These are phyloP conservation scores for Chironomus tentans DNA, from an alignment of 2,888 invertebrate genomes.

Conservation along the genomic window DNA sequence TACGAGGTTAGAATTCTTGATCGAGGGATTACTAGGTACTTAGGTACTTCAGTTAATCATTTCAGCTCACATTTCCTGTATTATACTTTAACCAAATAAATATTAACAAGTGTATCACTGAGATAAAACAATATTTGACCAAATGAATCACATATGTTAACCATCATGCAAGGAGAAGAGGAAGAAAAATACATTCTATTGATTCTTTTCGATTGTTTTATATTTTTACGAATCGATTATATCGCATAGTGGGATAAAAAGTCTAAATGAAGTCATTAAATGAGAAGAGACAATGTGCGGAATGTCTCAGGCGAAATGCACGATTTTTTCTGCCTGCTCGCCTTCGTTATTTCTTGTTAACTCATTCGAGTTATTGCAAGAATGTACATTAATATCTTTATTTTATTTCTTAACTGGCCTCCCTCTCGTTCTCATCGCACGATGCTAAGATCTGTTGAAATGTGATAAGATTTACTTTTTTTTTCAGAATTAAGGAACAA, in stretches of 20 bases:
- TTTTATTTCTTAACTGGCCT: background rate
- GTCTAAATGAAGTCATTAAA: conserved; percentile 25
- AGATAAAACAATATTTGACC: too few species aligned
- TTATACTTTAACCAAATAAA: too few species aligned
- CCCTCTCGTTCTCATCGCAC: background rate
- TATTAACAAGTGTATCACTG: too few species aligned
- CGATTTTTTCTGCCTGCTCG: conserved; percentile 1
- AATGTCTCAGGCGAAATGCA: conserved; percentile 19
- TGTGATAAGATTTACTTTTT: conserved; percentile 19
- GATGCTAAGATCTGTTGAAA: background rate
- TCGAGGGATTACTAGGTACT: too few species aligned
- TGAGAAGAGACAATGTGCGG: conserved; percentile 24
- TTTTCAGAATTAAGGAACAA: background rate
- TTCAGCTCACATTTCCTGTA: too few species aligned
- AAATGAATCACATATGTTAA: too few species aligned
- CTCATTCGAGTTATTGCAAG: conserved; percentile 9
- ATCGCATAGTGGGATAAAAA: background rate
- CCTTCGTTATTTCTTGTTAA: conserved; percentile 23
- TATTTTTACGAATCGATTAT: conserved; percentile 21
- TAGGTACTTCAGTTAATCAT: too few species aligned
- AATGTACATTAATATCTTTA: background rate
- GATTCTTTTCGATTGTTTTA: conserved; percentile 21
- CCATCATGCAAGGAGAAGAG: background rate
- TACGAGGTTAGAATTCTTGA: too few species aligned
- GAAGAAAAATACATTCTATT: conserved; percentile 12